These are phyloP conservation scores for Stictonetta naevosa DNA, from an alignment of 2,113 vertebrate genomes.

Conservation along the genomic window DNA sequence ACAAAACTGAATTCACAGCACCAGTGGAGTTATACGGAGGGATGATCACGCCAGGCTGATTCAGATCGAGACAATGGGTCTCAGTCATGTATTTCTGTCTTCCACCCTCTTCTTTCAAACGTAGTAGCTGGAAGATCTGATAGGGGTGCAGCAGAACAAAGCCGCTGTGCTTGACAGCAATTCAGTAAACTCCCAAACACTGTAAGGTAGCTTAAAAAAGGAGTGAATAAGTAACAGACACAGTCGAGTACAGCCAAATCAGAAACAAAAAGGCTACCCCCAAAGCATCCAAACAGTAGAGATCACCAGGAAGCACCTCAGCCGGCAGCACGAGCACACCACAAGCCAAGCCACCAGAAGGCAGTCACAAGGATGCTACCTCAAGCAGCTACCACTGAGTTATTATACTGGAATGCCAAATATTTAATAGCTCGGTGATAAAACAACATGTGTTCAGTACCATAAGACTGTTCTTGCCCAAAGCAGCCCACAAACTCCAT, in stretches of 20 bases:
- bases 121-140: background rate
- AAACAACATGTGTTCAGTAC: slow-evolving; percentile 45
- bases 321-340: background rate
- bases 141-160: background rate
- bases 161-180: background rate
- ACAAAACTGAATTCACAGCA: background rate
- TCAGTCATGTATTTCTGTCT: background rate
- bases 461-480: background rate
- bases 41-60: background rate
- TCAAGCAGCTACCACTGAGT: background rate
- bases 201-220: background rate
- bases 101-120: background rate
- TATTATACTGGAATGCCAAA: slow-evolving; percentile 29
- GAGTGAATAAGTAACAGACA: background rate
- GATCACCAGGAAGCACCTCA: background rate
- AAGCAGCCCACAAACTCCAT: slow-evolving; percentile 34
- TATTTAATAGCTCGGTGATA: slow-evolving; percentile 29
- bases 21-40: background rate
- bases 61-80: background rate
- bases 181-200: background rate
- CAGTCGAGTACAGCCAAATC: background rate
- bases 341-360: background rate
- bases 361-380: background rate
- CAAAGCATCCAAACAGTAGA: background rate
- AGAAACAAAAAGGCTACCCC: background rate